These are phyloP conservation scores for Agonum fuliginosum DNA, from an alignment of 2,888 invertebrate species.

Conservation along the genomic window DNA sequence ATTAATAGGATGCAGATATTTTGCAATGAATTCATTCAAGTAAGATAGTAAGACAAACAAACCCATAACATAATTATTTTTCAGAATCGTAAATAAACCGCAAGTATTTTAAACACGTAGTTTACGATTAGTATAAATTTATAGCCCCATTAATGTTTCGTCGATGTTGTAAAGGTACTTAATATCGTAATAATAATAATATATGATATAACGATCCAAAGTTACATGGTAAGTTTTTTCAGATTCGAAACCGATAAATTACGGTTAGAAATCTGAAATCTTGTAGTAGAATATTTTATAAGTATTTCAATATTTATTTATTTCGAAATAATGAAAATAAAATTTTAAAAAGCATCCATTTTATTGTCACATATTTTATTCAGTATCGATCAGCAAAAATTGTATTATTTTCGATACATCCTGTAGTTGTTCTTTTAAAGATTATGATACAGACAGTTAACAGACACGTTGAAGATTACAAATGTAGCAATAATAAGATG, in stretches of 20 bases:
- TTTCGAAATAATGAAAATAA: too few relatives aligned
- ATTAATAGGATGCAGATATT: neutral
- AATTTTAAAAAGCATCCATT: too few relatives aligned
- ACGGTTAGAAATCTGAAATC: too few relatives aligned
- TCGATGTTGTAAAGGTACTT: conserved; percentile 20
- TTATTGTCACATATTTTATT: too few relatives aligned
- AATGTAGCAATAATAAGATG: too few relatives aligned
- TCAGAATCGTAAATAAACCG: conserved; percentile 41
- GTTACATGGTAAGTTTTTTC: neutral
- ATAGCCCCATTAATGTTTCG: conserved; percentile 31
- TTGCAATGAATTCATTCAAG: conserved; percentile 20
- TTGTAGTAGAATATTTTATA: too few relatives aligned
- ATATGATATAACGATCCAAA: conserved; percentile 14
- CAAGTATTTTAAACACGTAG: conserved; percentile 32
- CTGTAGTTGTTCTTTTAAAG: too few relatives aligned
- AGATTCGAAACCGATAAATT: neutral
- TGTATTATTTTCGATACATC: too few relatives aligned
- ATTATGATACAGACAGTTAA: too few relatives aligned
- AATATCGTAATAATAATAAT: conserved; percentile 46
- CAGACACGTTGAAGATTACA: too few relatives aligned
- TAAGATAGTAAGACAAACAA: conserved; percentile 15
- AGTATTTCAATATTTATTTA: too few relatives aligned
- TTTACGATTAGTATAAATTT: conserved; percentile 32
- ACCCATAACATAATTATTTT: conserved; percentile 26
- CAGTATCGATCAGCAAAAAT: too few relatives aligned